phyloP scores from a whole-genome alignment of 1,140 invertebrate species.

The Caenorhabditis remanei region DNA sequence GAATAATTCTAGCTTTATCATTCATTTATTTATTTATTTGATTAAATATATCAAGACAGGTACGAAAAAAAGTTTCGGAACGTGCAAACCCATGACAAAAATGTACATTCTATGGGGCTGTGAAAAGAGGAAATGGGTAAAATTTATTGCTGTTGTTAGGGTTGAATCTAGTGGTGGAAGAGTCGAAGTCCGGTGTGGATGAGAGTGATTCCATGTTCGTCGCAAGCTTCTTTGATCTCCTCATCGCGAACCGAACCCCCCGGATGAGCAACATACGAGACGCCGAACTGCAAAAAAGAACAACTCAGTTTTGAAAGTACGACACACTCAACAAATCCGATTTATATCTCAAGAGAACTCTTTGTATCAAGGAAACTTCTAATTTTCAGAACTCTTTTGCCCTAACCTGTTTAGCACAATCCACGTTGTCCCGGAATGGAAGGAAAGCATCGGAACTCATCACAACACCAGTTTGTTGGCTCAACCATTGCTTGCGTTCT shows the following conservation, averaged over 20 bases:
- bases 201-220: slow-evolving; percentile 90
- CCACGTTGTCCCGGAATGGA: slow-evolving; percentile 96
- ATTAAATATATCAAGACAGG: not conserved
- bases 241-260: slow-evolving; percentile 86
- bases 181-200: slow-evolving; percentile 91
- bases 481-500: slow-evolving; percentile 87
- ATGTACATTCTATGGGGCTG: not conserved
- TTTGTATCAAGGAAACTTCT: not conserved
- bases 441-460: slow-evolving; percentile 98
- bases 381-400: not conserved
- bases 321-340: slow-evolving; percentile 36
- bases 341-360: not conserved
- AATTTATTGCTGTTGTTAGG: not conserved
- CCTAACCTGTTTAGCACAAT: slow-evolving; percentile 83
- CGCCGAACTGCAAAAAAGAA: slow-evolving; percentile 86
- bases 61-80: too few species aligned
- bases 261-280: slow-evolving; percentile 91
- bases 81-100: not conserved
- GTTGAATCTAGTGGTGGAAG: slow-evolving; percentile 88
- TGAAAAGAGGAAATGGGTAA: not conserved
- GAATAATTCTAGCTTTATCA: slow-evolving; percentile 15
- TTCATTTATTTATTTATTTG: not conserved
- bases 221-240: slow-evolving; percentile 90
- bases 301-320: not conserved
- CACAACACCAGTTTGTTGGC: slow-evolving; percentile 86